Evolutionary conservation across 2,888 invertebrate genomes (phyloP).

Genomic region (Tuta absoluta): DNA sequence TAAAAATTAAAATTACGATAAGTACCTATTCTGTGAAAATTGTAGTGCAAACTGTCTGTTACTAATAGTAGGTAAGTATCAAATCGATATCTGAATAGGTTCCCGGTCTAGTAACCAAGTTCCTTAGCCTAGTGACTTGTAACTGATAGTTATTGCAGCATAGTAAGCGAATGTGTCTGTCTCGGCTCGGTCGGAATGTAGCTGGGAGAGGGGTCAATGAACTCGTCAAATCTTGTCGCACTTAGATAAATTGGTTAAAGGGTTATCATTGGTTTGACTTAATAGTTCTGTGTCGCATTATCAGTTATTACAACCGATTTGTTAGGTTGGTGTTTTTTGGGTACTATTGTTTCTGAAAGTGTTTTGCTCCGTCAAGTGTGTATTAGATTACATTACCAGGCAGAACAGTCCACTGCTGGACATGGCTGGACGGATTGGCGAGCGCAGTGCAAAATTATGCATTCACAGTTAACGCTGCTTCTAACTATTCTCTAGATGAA

Average conservation of each 20-base stretch:
- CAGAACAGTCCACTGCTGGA: too few species aligned
- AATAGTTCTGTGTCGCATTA: background rate
- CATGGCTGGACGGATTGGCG: too few species aligned
- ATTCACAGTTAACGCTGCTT: too few species aligned
- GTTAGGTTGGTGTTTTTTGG: too few species aligned
- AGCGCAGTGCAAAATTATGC: too few species aligned
- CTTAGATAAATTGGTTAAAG: conserved; percentile 25
- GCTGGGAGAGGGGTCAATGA: conserved; percentile 21
- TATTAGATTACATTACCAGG: too few species aligned
- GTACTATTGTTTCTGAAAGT: too few species aligned
- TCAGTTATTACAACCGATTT: background rate
- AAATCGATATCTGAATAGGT: background rate
- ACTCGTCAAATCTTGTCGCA: conserved; percentile 25
- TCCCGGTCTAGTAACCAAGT: conserved; percentile 4
- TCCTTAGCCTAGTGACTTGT: conserved; percentile 1
- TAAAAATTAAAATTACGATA: too few species aligned
- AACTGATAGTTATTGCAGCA: conserved; percentile 19
- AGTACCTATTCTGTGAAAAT: too few species aligned
- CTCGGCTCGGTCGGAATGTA: background rate
- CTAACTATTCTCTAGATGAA: too few species aligned
- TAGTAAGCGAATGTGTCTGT: background rate
- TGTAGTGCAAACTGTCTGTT: too few species aligned
- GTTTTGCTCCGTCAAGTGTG: too few species aligned
- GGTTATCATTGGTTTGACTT: background rate
- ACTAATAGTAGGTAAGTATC: background rate